phyloP scores from a whole-genome alignment of 1,140 invertebrate genomes.

The Zaprionus tsacasi region DNA sequence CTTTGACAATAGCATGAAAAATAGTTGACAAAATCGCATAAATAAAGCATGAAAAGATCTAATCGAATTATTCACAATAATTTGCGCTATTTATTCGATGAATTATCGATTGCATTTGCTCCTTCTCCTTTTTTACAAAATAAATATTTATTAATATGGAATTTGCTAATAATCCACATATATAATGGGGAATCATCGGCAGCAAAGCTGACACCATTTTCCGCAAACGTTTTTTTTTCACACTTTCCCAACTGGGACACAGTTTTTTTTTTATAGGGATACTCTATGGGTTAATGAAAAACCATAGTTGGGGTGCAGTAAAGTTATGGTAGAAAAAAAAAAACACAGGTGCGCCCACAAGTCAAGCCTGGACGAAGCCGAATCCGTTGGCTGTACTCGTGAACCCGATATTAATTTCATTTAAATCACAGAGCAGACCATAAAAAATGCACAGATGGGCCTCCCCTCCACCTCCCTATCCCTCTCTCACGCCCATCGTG shows the following conservation, averaged over 20 bases:
- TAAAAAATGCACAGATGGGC: slow-evolving; percentile 45
- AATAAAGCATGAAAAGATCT: neutral
- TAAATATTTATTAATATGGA: neutral
- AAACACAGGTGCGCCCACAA: slow-evolving; percentile 62
- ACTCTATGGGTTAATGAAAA: slow-evolving; percentile 63
- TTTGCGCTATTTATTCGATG: neutral
- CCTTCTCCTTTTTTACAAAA: neutral
- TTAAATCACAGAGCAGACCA: slow-evolving; percentile 58
- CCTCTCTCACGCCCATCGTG: neutral
- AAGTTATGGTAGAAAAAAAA: no score
- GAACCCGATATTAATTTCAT: slow-evolving; percentile 62
- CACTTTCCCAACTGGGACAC: neutral
- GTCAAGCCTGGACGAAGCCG: slow-evolving; percentile 37
- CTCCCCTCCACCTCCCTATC: no score
- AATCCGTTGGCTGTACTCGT: slow-evolving; percentile 19
- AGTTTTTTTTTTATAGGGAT: neutral
- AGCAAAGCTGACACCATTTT: neutral
- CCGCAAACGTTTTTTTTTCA: neutral
- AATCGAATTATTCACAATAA: neutral
- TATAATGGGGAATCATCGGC: neutral
- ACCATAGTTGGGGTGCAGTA: slow-evolving; percentile 58
- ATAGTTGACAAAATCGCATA: neutral
- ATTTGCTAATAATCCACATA: neutral
- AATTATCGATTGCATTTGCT: neutral
- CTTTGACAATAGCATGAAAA: neutral